Base-by-base conservation (phyloP, 2,113 vertebrate species). In the Craseonycteris thonglongyai region DNA sequence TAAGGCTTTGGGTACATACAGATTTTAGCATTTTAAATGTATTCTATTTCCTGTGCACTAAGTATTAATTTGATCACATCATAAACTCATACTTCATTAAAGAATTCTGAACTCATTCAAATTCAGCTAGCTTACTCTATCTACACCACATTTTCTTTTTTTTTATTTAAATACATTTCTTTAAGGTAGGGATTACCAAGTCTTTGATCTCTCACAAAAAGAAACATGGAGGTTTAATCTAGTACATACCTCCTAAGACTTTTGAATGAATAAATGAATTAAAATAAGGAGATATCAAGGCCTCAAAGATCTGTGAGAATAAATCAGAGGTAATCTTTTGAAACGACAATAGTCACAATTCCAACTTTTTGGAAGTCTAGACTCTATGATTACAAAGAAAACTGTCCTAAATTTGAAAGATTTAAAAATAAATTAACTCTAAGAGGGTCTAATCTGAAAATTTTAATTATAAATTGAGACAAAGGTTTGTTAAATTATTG, bases 111-210 rank as follows among this genome's bases (percentile, higher is more conserved):
- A 59, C 21, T 85, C 66, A 86, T 89, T 96, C 13, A 66, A 85
- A 81, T 92, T 86, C 47, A 92, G 54, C 15, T 49, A 54, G 13
- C 58, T 61, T 89, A 15, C 6, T 54, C 45, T 28, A 72, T 72
- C 30, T 26, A 42, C 10, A 78, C 11, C 24, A 35, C 33, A 80
- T 5, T 89, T 89, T 33, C 68, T 81, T 24, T 5, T 89, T 89
- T 33, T 74, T 81, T 24, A 89, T 92, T 93, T 90, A 86, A 93
- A 86, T 94, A 92, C 86, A 92, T 83, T 94, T 35, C 74, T 87
- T 61, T 65, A 94, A 87, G 68, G 33, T 87, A 86, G 61, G 38
- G 78, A 92, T 96, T 86, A 72, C 56, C 65, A 86, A 89, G n/a
- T 26, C 83, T 91, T 96, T 92, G 61, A 93, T 89, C 72, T 89